These are phyloP conservation scores for Spheniscus mendiculus DNA, from an alignment of 2,113 vertebrate species.

Conservation along the genomic window DNA sequence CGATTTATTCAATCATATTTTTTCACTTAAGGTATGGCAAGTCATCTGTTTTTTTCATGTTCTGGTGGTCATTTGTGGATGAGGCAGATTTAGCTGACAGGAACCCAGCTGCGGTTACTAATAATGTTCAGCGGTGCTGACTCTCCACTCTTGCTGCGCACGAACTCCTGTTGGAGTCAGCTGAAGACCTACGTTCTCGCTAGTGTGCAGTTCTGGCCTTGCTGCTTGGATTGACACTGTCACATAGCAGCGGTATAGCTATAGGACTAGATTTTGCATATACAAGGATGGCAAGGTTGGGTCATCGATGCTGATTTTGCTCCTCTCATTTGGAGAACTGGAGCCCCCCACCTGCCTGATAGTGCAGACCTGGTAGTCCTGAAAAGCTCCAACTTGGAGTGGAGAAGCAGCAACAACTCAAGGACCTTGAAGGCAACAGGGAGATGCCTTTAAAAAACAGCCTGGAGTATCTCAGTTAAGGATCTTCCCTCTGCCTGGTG, in stretches of 20 bases:
- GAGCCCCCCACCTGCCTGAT: not conserved
- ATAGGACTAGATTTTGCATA: not conserved
- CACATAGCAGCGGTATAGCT: accelerated
- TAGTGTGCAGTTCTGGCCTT: not conserved
- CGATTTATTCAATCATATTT: slow-evolving; percentile 59
- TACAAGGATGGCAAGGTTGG: not conserved
- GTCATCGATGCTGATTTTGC: not conserved
- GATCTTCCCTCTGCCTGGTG: not conserved
- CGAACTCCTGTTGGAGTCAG: not conserved
- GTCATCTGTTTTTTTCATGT: not conserved
- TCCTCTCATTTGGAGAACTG: not conserved
- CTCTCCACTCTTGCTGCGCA: not conserved
- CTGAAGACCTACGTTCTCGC: not conserved
- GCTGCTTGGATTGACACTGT: accelerated
- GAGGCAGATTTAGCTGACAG: not conserved
- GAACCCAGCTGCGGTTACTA: not conserved
- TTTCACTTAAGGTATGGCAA: slow-evolving; percentile 15
- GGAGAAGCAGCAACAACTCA: not conserved
- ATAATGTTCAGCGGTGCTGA: not conserved
- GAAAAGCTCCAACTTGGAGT: not conserved
- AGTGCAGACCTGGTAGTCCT: not conserved
- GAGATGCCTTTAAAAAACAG: not conserved
- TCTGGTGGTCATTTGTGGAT: slow-evolving; percentile 5
- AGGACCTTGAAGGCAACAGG: not conserved
- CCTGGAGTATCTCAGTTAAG: not conserved